Base-by-base conservation (phyloP, 1,140 invertebrate genomes). In the Plectrocnemia conspersa region DNA sequence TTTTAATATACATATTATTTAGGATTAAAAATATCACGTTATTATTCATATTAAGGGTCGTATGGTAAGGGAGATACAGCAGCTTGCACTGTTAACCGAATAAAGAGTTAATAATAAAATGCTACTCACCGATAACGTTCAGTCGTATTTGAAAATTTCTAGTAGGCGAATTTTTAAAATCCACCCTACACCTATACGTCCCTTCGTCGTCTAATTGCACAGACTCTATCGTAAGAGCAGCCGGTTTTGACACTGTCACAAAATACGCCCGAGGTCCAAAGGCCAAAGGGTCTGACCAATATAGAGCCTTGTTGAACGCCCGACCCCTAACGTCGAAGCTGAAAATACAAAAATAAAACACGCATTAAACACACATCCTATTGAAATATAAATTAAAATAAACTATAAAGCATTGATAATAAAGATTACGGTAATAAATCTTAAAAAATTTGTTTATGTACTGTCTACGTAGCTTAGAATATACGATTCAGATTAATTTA, bases 61-160 rank as follows among this genome's bases (percentile, higher is more conserved):
- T n/a, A n/a, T n/a, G n/a, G n/a, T n/a, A n/a, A n/a, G n/a, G n/a
- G 13, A 29, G 13, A 29, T 29, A 29, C n/a, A 29, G 13, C 27
- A 29, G 27, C 27, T 7, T 29, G 7, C 27, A 29, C 7, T 9
- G 7, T 9, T 13, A 29, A 13, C n/a, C n/a, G 27, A 29, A 29
- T 13, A 29, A 13, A 13, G 27, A 29, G 27, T 7, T 29, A 44
- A 19, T 11, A 19, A 44, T 19, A 16, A 52, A 44, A 22, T 33
- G 35, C 38, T 35, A 78, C 84, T 85, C 78, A 95, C 91, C 89
- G 68, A 93, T 91, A 59, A 94, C 89, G 63, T 89, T 91, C 61
- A 95, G 80, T 68, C 89, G 88, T 65, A 93, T 89, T 73, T 90
- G 85, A 67, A 85, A 89, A 72, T 93, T 94, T 63, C 89, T 81